Base-by-base conservation (phyloP, 1,140 invertebrate species). In the Anadara kagoshimensis region DNA sequence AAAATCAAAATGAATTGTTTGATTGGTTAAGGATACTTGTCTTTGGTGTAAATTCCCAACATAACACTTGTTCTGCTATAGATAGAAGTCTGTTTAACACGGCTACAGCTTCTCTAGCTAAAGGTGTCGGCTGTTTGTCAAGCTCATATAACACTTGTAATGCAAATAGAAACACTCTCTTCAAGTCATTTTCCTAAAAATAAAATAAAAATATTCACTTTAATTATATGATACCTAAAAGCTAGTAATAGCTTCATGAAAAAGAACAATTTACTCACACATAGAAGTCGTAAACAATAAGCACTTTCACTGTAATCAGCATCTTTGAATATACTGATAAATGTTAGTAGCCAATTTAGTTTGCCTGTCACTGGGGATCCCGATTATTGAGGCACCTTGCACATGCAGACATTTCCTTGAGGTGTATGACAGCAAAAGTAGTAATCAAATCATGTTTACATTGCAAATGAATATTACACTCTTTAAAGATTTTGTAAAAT, bases 121-220 rank as follows among this genome's bases (percentile, higher is more conserved):
- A 80, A n/a, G 89, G 90, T 20, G 74, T 84, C 70, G 91, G 85
- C 81, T 92, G 87, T 87, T 91, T 91, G 82, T 91, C 87, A 43
- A 93, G 85, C 85, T 93, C 91, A 77, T 88, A 86, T 10, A 94
- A 83, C 24, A 92, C 91, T 87, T 90, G 87, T 1, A 93, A 84
- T 76, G 91, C 91, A 85, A 93, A 93, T 81, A 93, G 91, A 86
- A 97, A 96, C 81, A 97, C 95, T 76, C 92, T 91, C 79, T 93
- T 94, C 70, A 97, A 89, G 86, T 95, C 94, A 69, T 91, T 91
- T 43, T 90, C 88, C 91, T 92, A 81, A 45, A 88, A 85, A 69
- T 76, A 73, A 83, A 73, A 73, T 20, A 66, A 41, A 20, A 0
- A n/a, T 8, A 53, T 44, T 18, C 44, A 22, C 47, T 63, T 56